Evolutionary conservation across 2,888 invertebrate genomes (phyloP).

Genomic region (Zootermopsis nevadensis): DNA sequence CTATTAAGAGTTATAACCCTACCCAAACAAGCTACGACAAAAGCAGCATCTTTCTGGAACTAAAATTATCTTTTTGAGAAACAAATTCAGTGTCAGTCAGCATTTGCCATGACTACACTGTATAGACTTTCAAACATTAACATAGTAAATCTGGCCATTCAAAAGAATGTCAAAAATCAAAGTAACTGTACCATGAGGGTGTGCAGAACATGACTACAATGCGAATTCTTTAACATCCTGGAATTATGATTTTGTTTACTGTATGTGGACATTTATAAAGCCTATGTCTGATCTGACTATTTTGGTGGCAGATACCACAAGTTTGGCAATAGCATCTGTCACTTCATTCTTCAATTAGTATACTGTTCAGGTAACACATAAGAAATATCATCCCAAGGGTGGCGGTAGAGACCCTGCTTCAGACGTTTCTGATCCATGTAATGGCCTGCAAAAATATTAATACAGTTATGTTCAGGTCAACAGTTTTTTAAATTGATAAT

Average conservation of each 20-base stretch:
- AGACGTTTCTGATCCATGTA: constrained; percentile 98
- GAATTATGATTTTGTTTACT: background rate
- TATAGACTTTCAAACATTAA: background rate
- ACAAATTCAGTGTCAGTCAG: background rate
- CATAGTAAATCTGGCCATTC: background rate
- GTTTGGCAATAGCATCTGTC: background rate
- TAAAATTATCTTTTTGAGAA: background rate
- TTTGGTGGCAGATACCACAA: constrained; percentile 1
- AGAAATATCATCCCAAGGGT: constrained; percentile 99
- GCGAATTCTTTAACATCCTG: constrained; percentile 13
- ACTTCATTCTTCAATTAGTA: constrained; percentile 55
- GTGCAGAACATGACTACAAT: constrained; percentile 2
- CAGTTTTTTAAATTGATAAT: too few species aligned
- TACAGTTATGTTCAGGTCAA: too few species aligned
- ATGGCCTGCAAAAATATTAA: constrained; percentile 72
- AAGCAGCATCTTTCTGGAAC: background rate
- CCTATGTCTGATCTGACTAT: background rate
- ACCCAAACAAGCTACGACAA: background rate
- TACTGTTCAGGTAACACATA: constrained; percentile 84
- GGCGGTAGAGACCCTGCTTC: constrained; percentile 98
- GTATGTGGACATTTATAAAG: background rate
- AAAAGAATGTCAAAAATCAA: constrained; percentile 23
- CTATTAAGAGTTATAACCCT: background rate
- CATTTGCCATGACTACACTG: background rate
- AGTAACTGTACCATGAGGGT: background rate